These are phyloP conservation scores for Dolichotis patagonum DNA, from an alignment of 2,113 vertebrate genomes.

Conservation along the genomic window DNA sequence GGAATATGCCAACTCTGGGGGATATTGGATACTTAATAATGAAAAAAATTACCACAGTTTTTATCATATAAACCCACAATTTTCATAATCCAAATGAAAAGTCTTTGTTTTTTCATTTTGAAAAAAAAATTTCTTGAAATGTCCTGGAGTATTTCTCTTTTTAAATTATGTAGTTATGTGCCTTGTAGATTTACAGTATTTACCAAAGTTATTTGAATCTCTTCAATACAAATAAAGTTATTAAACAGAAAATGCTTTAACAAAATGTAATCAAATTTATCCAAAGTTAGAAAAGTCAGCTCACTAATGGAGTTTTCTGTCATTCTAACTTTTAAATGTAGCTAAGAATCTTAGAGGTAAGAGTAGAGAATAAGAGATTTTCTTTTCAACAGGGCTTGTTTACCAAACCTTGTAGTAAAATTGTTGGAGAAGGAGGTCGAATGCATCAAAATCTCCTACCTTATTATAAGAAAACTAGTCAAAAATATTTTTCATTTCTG, in stretches of 20 bases:
- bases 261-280: neutral
- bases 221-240: neutral
- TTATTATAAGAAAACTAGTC: neutral
- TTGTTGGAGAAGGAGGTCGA: neutral
- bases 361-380: neutral
- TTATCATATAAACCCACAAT: neutral
- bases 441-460: neutral
- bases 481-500: slow-evolving; percentile 9
- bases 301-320: neutral
- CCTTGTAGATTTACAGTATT: neutral
- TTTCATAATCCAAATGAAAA: neutral
- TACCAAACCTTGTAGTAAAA: neutral
- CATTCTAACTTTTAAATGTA: neutral
- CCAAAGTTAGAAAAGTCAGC: neutral
- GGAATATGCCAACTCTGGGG: neutral
- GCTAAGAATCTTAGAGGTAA: neutral
- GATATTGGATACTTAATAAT: neutral
- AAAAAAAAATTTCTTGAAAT: neutral
- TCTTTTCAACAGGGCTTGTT: neutral
- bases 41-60: neutral
- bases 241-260: neutral
- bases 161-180: neutral
- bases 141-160: neutral
- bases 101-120: neutral
- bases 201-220: neutral